Conservation (phyloP, 2,113 vertebrate genomes). For the Engraulis encrasicolus region DNA sequence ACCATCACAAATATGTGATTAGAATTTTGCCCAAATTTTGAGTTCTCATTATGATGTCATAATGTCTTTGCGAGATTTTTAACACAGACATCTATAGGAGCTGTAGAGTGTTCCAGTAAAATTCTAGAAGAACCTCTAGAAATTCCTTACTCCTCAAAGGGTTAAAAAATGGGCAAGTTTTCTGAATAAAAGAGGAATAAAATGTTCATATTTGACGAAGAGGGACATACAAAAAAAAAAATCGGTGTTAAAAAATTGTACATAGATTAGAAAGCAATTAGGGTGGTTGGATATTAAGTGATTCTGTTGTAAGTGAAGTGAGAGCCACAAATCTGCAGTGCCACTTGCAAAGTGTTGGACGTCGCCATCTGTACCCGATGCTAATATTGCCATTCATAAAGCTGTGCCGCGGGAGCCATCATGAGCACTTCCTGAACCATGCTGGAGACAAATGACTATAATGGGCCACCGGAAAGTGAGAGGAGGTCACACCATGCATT, state of each 20-base stretch:
- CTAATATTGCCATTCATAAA: background rate
- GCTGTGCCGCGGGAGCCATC: background rate
- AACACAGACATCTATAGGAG: no score
- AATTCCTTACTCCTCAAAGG: no score
- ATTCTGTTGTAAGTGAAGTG: background rate
- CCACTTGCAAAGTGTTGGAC: background rate
- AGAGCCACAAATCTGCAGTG: background rate
- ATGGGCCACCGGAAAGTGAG: no score
- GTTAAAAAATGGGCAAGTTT: conserved; percentile 54
- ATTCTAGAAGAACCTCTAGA: no score
- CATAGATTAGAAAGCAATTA: conserved; percentile 7
- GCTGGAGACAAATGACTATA: no score
- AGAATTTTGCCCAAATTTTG: no score
- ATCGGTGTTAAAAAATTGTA: background rate
- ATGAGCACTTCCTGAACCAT: no score
- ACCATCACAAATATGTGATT: no score
- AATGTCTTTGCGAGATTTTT: no score
- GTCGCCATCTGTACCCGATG: background rate
- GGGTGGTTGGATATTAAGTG: background rate
- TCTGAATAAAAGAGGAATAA: conserved; percentile 2
- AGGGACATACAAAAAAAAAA: background rate
- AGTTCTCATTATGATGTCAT: no score
- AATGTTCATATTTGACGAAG: background rate
- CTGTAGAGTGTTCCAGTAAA: no score
- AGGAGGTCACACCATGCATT: no score